Conservation (phyloP, 2,797 vertebrate species). For the Crypturellus tataupa region DNA sequence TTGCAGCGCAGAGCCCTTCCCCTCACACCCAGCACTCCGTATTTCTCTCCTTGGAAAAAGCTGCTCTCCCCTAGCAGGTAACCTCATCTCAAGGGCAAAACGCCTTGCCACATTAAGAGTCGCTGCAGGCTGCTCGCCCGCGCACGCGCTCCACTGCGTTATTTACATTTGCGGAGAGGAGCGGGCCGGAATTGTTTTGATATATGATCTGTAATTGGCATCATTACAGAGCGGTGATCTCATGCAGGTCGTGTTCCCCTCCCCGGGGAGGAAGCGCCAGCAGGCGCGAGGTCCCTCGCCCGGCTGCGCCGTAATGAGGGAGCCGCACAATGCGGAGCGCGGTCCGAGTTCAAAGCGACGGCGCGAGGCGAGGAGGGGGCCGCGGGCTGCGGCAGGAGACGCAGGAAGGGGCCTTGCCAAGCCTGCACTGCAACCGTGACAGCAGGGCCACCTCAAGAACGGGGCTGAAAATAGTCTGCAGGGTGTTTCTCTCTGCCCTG, state of each 20-base stretch:
- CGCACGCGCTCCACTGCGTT: not conserved
- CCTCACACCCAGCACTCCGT: not conserved
- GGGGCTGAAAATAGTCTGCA: not conserved
- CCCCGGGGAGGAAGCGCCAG: conserved; percentile 59
- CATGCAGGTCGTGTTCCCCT: conserved; percentile 72
- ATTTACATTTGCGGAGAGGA: conserved; percentile 30
- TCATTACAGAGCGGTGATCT: conserved; percentile 78
- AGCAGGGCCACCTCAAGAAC: not conserved
- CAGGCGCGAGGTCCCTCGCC: conserved; percentile 38
- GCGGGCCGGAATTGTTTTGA: conserved; percentile 75
- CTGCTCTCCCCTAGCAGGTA: not conserved
- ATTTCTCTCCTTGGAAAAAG: conserved; percentile 2
- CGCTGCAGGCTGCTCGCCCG: not conserved
- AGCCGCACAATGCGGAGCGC: not conserved
- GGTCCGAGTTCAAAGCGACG: conserved; percentile 66
- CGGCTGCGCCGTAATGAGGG: conserved; percentile 59
- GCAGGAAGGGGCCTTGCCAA: not conserved
- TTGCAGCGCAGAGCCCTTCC: not conserved
- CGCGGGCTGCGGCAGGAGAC: not conserved
- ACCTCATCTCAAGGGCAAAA: conserved; percentile 46
- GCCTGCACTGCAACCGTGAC: not conserved
- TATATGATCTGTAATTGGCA: conserved; percentile 79
- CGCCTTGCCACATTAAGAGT: conserved; percentile 10
- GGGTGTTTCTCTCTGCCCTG: not conserved
- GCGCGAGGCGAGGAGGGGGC: not conserved